Evolutionary conservation across 1,140 invertebrate genomes (phyloP).

Genomic region (Alviniconcha marisindica): DNA sequence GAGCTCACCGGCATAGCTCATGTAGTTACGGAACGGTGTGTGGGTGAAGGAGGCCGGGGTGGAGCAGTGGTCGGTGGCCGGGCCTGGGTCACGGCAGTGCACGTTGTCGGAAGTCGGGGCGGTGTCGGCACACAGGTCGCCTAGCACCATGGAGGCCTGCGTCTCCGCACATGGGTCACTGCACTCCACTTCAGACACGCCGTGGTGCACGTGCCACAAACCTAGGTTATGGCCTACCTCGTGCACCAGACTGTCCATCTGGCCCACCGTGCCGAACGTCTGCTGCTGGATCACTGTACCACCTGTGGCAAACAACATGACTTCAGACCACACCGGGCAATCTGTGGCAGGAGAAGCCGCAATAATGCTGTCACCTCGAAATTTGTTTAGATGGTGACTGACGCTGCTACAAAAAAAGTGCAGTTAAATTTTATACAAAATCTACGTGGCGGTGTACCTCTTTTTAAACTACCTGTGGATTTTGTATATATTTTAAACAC

Average conservation of each 20-base stretch:
- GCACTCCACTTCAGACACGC: slow-evolving; percentile 70
- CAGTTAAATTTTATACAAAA: too few species aligned
- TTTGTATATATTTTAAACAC: too few species aligned
- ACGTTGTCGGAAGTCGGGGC: slow-evolving; percentile 63
- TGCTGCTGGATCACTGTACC: slow-evolving; percentile 66
- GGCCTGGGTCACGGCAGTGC: slow-evolving; percentile 59
- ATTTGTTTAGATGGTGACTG: too few species aligned
- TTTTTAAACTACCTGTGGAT: too few species aligned
- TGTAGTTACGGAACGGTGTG: slow-evolving; percentile 71
- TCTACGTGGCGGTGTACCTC: too few species aligned
- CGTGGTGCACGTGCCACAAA: slow-evolving; percentile 74
- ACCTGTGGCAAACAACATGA: slow-evolving; percentile 50
- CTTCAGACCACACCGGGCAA: too few species aligned
- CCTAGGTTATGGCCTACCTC: slow-evolving; percentile 73
- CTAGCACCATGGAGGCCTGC: slow-evolving; percentile 65
- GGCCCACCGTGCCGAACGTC: slow-evolving; percentile 55
- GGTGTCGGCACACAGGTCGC: slow-evolving; percentile 73
- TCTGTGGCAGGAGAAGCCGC: too few species aligned
- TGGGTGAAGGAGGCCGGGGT: slow-evolving; percentile 50
- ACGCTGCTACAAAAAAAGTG: too few species aligned
- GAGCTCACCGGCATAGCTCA: slow-evolving; percentile 73
- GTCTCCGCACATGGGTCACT: slow-evolving; percentile 67
- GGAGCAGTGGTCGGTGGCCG: slow-evolving; percentile 51
- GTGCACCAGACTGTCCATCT: slow-evolving; percentile 65
- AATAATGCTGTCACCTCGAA: too few species aligned